Percentiles rank a stretch among this genome's conserved stretches.
Conservation (phyloP, 2,888 invertebrate species). For the Megastigmus dorsalis region DNA sequence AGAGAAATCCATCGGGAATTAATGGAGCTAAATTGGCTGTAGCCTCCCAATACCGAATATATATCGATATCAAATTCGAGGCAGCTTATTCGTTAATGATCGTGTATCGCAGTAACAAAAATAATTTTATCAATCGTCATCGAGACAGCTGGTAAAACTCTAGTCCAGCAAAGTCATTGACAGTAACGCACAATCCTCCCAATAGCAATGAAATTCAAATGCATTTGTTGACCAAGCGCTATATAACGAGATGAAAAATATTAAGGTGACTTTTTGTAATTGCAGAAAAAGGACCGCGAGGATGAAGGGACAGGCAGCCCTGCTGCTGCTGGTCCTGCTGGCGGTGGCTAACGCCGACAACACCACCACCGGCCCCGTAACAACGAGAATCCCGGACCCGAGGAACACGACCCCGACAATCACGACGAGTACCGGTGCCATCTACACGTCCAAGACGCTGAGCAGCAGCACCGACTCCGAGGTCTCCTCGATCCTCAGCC, state of each 20-base stretch:
- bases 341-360: constrained; percentile 30
- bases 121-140: not conserved
- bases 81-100: too few relatives aligned
- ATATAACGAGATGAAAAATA: too few relatives aligned
- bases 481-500: constrained; percentile 33
- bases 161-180: too few relatives aligned
- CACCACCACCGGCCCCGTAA: constrained; percentile 11
- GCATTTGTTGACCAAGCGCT: too few relatives aligned
- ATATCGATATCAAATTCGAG: too few relatives aligned
- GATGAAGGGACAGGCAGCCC: constrained; percentile 65
- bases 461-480: constrained; percentile 31
- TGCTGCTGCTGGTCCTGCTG: constrained; percentile 65
- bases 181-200: not conserved
- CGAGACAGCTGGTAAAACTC: too few relatives aligned
- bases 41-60: too few relatives aligned
- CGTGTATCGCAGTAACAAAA: too few relatives aligned
- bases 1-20: too few relatives aligned
- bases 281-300: constrained; percentile 58
- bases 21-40: too few relatives aligned
- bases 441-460: constrained; percentile 1
- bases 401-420: not conserved
- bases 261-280: constrained; percentile 50
- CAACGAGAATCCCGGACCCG: not conserved
- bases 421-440: not conserved
- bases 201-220: not conserved